These are phyloP conservation scores for Calephelis virginiensis DNA, from an alignment of 1,140 invertebrate genomes.

Conservation along the genomic window DNA sequence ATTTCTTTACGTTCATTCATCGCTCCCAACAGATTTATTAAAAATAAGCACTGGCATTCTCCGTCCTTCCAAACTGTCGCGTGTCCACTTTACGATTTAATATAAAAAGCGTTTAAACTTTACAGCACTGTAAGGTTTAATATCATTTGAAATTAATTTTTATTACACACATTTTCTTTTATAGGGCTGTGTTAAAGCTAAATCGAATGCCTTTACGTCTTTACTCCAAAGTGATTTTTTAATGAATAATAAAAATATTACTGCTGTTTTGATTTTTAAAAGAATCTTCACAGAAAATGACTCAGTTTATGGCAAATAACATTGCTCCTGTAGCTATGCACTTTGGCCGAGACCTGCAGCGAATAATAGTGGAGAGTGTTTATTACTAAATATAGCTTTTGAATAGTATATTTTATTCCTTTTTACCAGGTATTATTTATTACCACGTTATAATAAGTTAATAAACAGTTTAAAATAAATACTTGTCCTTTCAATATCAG, in stretches of 20 bases:
- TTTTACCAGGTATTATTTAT: too few relatives aligned
- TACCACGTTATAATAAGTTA: too few relatives aligned
- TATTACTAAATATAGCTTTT: too few relatives aligned
- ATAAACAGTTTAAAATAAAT: too few relatives aligned
- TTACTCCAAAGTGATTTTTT: not conserved
- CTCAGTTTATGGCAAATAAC: not conserved
- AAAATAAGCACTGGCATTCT: constrained; percentile 7
- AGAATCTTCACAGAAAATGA: not conserved
- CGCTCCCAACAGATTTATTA: not conserved
- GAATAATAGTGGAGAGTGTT: too few relatives aligned
- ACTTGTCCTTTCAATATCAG: too few relatives aligned
- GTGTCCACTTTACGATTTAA: constrained; percentile 29
- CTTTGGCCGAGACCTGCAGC: too few relatives aligned
- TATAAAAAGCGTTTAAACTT: constrained; percentile 27
- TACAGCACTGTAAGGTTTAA: constrained; percentile 22
- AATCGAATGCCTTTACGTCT: constrained; percentile 9
- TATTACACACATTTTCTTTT: constrained; percentile 15
- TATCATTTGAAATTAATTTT: constrained; percentile 21
- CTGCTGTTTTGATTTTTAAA: constrained; percentile 8
- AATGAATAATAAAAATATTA: constrained; percentile 4
- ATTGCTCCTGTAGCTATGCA: too few relatives aligned
- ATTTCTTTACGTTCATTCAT: constrained; percentile 3
- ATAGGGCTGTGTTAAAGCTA: constrained; percentile 1
- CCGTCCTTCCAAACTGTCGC: not conserved
- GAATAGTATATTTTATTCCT: too few relatives aligned